Conservation (phyloP, 2,113 vertebrate species). For the Emydocephalus ijimae region DNA sequence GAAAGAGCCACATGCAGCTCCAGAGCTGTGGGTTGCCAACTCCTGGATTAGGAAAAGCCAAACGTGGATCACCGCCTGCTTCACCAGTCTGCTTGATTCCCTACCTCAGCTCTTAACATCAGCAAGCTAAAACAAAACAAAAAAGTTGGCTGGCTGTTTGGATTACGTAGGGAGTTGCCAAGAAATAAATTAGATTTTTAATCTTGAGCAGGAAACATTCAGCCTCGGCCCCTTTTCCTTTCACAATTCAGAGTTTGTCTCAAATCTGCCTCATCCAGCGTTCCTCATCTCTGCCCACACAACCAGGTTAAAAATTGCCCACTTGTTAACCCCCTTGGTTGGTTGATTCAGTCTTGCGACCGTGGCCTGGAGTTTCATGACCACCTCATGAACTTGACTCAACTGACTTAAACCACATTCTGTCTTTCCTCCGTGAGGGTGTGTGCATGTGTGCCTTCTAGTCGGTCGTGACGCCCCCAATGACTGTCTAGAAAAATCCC, state of each 20-base stretch:
- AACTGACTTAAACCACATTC: not conserved
- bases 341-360: not conserved
- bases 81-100: not conserved
- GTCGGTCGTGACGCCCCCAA: not conserved
- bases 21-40: too few relatives aligned
- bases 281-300: not conserved
- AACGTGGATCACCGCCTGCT: not conserved
- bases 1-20: too few relatives aligned
- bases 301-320: not conserved
- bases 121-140: not conserved
- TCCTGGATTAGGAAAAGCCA: not conserved
- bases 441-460: not conserved
- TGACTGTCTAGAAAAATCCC: not conserved
- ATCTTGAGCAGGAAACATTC: not conserved
- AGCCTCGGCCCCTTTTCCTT: not conserved
- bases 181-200: too few relatives aligned
- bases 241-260: not conserved
- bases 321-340: not conserved
- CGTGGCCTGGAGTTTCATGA: not conserved
- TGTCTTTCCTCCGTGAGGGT: not conserved
- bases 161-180: too few relatives aligned
- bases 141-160: not conserved
- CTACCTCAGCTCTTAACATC: not conserved
- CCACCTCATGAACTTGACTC: not conserved
- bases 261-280: not conserved